Evolutionary conservation across 2,888 invertebrate species (phyloP).

Genomic region (Mimas tiliae): DNA sequence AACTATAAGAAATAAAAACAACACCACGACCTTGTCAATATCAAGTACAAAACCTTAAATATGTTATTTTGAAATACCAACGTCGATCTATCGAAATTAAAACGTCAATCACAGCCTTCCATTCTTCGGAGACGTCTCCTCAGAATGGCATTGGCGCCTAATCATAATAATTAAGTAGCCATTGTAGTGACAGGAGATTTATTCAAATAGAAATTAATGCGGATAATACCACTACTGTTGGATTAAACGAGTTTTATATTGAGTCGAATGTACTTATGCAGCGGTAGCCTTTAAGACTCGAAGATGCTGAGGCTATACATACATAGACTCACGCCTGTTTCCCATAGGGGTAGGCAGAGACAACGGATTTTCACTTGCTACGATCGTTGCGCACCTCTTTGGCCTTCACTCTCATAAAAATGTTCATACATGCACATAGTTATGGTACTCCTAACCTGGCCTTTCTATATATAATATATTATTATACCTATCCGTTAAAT

Average conservation of each 20-base stretch:
- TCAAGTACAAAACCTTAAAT: no score
- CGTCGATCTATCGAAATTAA: background rate
- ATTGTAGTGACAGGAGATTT: conserved; percentile 1
- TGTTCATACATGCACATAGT: no score
- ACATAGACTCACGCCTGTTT: no score
- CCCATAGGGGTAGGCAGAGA: no score
- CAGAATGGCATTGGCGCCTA: background rate
- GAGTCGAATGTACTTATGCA: background rate
- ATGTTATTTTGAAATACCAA: background rate
- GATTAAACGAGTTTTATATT: background rate
- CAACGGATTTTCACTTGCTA: no score
- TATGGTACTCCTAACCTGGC: no score
- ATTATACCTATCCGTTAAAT: no score
- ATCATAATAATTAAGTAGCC: conserved; percentile 11
- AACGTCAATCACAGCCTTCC: background rate
- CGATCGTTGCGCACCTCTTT: no score
- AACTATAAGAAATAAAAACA: no score
- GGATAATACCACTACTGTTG: background rate
- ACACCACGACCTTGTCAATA: no score
- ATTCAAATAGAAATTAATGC: conserved; percentile 9
- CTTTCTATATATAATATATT: no score
- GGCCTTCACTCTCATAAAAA: no score
- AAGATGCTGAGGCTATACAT: background rate
- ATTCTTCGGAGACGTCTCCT: background rate
- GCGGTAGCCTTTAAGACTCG: background rate